phyloP scores from a whole-genome alignment of 2,113 vertebrate genomes.

The Tonatia bakeri region DNA sequence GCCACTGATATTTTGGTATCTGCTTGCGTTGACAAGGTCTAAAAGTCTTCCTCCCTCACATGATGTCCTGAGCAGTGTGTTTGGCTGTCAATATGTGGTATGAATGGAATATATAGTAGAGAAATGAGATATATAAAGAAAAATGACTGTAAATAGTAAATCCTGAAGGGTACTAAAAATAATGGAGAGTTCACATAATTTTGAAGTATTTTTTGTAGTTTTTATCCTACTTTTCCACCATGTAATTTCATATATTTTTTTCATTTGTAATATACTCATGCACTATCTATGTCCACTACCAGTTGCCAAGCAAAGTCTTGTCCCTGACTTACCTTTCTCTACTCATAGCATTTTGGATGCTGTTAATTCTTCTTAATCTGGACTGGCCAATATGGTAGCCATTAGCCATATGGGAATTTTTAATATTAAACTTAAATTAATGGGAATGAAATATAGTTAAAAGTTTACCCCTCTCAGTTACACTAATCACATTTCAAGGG shows the following conservation, averaged over 20 bases:
- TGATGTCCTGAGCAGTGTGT: background rate
- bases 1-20: background rate
- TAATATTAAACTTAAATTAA: background rate
- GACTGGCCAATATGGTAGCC: background rate
- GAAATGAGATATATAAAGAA: background rate
- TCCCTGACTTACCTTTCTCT: background rate
- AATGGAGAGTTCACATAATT: background rate
- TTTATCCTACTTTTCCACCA: background rate
- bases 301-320: background rate
- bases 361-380: background rate
- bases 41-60: background rate
- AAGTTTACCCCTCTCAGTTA: background rate
- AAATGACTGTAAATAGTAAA: background rate
- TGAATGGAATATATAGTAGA: background rate
- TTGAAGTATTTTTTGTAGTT: background rate
- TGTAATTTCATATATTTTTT: background rate
- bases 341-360: background rate
- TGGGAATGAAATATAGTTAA: background rate
- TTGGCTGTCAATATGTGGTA: background rate
- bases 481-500: background rate
- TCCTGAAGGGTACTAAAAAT: background rate
- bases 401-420: background rate
- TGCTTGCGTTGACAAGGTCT: background rate
- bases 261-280: background rate
- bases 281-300: accelerated